A percentile compares a stretch with the other conserved stretches of the same genome.
Conservation (phyloP, 2,113 vertebrate species). For the Protobothrops mucrosquamatus region DNA sequence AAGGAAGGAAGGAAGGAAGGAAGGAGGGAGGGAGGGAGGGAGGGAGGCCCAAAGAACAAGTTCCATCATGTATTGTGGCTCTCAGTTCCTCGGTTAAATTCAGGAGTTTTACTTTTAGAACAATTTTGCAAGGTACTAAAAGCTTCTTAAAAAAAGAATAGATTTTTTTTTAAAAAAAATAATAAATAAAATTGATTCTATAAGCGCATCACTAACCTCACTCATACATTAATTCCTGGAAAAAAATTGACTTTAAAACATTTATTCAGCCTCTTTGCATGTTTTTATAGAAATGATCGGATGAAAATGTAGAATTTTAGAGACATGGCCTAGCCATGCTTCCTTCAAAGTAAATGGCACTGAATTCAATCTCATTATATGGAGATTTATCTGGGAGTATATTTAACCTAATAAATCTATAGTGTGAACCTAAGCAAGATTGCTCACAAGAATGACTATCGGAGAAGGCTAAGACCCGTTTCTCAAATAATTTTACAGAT, state of each 20-base stretch:
- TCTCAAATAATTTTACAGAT: not conserved
- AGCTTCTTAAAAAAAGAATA: not conserved
- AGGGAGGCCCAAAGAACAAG: not conserved
- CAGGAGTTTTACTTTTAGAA: not conserved
- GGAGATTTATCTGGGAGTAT: not conserved
- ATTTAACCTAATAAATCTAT: not conserved
- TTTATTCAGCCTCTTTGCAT: not conserved
- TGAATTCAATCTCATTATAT: not conserved
- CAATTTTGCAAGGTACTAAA: not conserved
- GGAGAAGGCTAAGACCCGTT: not conserved
- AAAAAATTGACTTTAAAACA: not conserved
- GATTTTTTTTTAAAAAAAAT: not conserved
- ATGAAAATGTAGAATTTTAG: not conserved
- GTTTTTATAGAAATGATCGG: not conserved
- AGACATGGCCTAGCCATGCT: not conserved
- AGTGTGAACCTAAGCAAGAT: no score
- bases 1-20: no score
- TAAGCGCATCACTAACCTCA: not conserved
- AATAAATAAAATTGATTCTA: not conserved
- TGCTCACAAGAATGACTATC: not conserved
- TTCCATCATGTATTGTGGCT: not conserved
- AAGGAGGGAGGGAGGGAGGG: no score
- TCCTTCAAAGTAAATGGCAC: not conserved
- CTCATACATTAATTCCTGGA: not conserved
- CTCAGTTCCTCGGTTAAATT: not conserved